Conservation (phyloP, 2,113 vertebrate species). For the Odocoileus virginianus region DNA sequence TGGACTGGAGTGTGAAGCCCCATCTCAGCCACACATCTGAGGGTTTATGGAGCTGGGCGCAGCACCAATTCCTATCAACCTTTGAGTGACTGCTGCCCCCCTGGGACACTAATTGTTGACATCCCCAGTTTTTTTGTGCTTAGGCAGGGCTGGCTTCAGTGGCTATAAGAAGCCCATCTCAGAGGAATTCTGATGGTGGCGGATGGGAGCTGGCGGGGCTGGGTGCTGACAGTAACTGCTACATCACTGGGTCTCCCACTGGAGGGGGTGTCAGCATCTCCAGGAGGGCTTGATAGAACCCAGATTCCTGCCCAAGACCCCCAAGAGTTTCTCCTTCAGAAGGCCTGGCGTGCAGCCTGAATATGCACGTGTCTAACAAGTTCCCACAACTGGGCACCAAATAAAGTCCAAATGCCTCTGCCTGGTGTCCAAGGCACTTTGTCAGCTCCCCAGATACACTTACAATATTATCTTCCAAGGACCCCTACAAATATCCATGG, state of each 20-base stretch:
- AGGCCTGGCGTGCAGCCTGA: neutral
- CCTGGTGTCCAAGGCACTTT: neutral
- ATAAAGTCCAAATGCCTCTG: neutral
- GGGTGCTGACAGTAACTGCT: neutral
- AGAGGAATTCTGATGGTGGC: neutral
- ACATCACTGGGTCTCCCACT: neutral
- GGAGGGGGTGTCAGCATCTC: neutral
- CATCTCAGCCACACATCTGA: neutral
- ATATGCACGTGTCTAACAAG: neutral
- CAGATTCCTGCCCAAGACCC: neutral
- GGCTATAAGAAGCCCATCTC: neutral
- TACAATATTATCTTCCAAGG: neutral
- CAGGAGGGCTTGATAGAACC: neutral
- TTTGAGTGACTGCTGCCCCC: accelerated
- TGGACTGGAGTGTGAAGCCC: neutral
- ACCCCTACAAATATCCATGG: accelerated
- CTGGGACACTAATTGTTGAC: neutral
- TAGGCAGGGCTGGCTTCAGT: neutral
- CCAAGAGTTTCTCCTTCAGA: neutral
- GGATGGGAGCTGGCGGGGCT: neutral
- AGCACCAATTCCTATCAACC: neutral
- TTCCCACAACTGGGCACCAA: neutral
- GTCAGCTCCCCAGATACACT: neutral
- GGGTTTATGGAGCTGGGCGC: neutral
- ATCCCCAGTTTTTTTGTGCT: neutral